phyloP scores from a whole-genome alignment of 2,113 vertebrate species.

The Xiphias gladius region DNA sequence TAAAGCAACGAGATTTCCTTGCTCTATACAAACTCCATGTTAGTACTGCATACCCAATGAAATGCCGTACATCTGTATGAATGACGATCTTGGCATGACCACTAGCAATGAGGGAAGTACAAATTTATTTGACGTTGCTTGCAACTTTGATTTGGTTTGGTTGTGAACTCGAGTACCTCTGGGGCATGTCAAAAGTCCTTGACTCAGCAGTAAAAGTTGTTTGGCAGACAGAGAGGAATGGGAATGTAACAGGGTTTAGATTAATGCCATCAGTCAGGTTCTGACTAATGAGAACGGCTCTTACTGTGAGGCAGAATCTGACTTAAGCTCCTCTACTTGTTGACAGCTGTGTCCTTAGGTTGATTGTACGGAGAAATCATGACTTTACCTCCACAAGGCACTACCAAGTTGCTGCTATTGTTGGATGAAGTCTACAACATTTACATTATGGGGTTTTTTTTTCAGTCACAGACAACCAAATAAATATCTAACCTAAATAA shows the following conservation, averaged over 20 bases:
- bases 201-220: slow-evolving; percentile 55
- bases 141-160: background rate
- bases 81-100: background rate
- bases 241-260: slow-evolving; percentile 63
- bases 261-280: slow-evolving; percentile 69
- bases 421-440: slow-evolving; percentile 13
- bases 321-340: slow-evolving; percentile 66
- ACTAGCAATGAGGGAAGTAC: background rate
- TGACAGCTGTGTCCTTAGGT: slow-evolving; percentile 68
- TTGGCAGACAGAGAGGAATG: slow-evolving; percentile 42
- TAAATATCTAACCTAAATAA: background rate
- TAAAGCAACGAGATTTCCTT: too few relatives aligned
- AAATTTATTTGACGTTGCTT: background rate
- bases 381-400: slow-evolving; percentile 20
- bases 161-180: slow-evolving; percentile 13
- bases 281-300: slow-evolving; percentile 66
- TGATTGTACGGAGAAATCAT: slow-evolving; percentile 31
- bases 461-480: background rate
- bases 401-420: slow-evolving; percentile 10
- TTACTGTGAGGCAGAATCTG: slow-evolving; percentile 66
- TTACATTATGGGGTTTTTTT: background rate
- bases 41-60: background rate
- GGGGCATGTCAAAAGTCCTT: slow-evolving; percentile 35
- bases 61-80: background rate
- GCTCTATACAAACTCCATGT: background rate